Conservation (phyloP, 2,797 vertebrate species). For the Pyrocephalus nanus region DNA sequence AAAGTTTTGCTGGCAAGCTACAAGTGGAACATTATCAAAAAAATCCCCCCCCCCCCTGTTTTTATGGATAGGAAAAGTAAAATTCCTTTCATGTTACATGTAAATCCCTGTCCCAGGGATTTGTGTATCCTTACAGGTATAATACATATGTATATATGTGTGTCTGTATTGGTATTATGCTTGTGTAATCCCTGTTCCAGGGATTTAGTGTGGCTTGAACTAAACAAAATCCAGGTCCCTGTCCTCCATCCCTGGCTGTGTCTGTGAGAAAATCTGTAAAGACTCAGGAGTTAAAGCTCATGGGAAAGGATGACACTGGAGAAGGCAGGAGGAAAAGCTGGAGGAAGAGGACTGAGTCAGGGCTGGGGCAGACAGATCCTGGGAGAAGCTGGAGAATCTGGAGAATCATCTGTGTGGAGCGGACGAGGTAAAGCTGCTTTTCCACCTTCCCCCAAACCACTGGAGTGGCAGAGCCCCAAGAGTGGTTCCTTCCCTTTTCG, state of each 20-base stretch:
- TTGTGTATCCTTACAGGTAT: background rate
- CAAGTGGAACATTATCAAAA: background rate
- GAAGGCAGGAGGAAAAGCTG: background rate
- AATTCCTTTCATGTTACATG: rapidly evolving
- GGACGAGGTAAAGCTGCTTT: background rate
- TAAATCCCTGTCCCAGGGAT: background rate
- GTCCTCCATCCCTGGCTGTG: background rate
- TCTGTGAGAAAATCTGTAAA: background rate
- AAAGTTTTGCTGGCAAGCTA: background rate
- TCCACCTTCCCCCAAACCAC: background rate
- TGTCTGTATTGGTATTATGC: background rate
- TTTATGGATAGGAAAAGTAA: background rate
- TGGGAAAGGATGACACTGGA: background rate
- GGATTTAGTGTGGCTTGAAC: background rate
- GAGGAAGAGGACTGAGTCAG: background rate
- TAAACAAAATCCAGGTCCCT: background rate
- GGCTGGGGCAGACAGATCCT: background rate
- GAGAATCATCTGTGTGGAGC: background rate
- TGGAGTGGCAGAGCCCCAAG: background rate
- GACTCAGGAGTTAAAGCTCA: background rate
- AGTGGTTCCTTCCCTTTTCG: background rate
- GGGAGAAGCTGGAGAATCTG: background rate
- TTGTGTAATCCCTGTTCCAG: background rate
- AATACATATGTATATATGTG: background rate
- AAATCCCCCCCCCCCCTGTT: background rate